Evolutionary conservation across 2,888 invertebrate genomes (phyloP), one percentile per base, ranked within the genome.

Genomic region (Ametastegia equiseti): DNA sequence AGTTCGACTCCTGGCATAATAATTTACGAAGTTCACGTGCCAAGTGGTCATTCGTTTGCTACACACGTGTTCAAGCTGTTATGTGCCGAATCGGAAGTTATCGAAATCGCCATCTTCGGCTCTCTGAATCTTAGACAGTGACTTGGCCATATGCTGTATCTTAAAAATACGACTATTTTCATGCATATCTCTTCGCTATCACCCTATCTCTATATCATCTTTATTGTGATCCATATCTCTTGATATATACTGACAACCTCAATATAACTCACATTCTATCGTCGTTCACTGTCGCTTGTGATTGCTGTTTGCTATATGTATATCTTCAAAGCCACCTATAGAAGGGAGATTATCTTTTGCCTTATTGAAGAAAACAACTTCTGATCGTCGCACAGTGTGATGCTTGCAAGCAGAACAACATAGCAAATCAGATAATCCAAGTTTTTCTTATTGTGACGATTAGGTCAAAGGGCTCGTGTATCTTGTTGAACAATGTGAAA

Each of bases 221-320:
- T 75, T 33, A 75, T 75, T 27, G 19, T 54, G 75, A 75, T 75
- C 9, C 11, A 36, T 75, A 75, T 75, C 75, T 36, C 36, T 54
- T 45, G 54, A 33, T 36, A n/a, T n/a, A n/a, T n/a, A 75, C 75
- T 50, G 54, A 75, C 75, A 33, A 54, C 75, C 75, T 54, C 75
- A 75, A 75, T 75, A 75, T 36, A 39, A 11, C 50, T 54, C 19
- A n/a, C 19, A 15, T 54, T 39, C 36, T 50, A 36, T 11, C 50
- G n/a, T n/a, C n/a, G 36, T 30, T 36, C 27, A 30, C 33, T 71
- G 71, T 71, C 50, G 75, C n/a, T 54, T 54, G n/a, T 75, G 75
- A 50, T 36, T 75, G 50, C 33, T 47, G 33, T 45, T 54, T 13
- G 0, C 23, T 71, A 15, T 71, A n/a, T n/a, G n/a, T n/a, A n/a